Evolutionary conservation across 1,140 invertebrate genomes (phyloP).

Genomic region (Tetranychus cinnabarinus): DNA sequence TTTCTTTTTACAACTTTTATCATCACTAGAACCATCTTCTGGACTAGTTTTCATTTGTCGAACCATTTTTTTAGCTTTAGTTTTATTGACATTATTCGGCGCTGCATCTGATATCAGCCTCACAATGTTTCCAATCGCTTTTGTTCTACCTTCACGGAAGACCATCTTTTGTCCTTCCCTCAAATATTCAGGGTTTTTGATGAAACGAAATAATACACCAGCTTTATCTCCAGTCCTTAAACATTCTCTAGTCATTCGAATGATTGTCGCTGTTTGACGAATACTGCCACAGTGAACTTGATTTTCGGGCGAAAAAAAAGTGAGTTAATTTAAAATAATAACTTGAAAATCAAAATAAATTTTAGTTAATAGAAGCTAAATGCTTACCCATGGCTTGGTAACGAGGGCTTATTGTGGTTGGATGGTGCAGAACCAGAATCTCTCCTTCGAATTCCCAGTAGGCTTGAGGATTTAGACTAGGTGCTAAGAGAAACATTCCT

Average conservation of each 20-base stretch:
- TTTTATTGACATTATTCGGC: constrained; percentile 3
- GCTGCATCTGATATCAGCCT: constrained; percentile 17
- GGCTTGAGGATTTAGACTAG: constrained; percentile 70
- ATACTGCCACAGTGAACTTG: constrained; percentile 88
- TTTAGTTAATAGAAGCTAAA: background rate
- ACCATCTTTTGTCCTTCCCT: constrained; percentile 71
- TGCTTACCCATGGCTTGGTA: constrained; percentile 90
- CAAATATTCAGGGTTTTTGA: constrained; percentile 95
- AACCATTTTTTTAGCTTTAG: constrained; percentile 13
- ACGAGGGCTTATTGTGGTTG: constrained; percentile 85
- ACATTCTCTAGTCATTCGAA: constrained; percentile 85
- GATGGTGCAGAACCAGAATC: constrained; percentile 93
- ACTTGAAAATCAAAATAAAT: background rate
- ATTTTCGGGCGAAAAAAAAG: constrained; percentile 7
- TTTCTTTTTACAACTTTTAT: background rate
- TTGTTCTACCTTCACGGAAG: constrained; percentile 91
- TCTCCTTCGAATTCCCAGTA: constrained; percentile 99
- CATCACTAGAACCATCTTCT: background rate
- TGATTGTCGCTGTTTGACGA: constrained; percentile 86
- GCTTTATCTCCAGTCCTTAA: constrained; percentile 92
- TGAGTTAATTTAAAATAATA: too few species aligned
- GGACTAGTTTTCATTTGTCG: background rate
- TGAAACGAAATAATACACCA: constrained; percentile 81
- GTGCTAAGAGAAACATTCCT: constrained; percentile 96
- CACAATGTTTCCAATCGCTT: constrained; percentile 50